Conservation (phyloP, 2,797 vertebrate species). For the Rhabdomys pumilio region DNA sequence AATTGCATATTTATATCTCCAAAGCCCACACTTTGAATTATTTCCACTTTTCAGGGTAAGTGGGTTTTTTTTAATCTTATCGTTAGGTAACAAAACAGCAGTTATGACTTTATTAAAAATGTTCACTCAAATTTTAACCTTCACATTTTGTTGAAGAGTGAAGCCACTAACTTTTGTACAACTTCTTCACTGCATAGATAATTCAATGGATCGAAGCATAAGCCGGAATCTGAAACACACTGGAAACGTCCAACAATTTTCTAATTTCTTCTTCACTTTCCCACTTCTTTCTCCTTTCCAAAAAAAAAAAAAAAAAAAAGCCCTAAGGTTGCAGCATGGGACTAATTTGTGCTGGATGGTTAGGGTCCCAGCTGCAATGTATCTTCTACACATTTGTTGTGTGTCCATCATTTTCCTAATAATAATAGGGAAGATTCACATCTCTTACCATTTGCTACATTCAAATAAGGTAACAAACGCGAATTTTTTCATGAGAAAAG, state of each 20-base stretch:
- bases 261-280: background rate
- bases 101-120: slow-evolving; percentile 54
- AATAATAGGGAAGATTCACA: background rate
- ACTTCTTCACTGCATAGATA: background rate
- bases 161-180: background rate
- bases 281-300: background rate
- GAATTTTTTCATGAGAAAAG: slow-evolving; percentile 55
- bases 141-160: slow-evolving; percentile 31
- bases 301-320: background rate
- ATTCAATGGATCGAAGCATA: background rate
- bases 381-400: background rate
- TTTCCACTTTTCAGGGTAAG: slow-evolving; percentile 18
- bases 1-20: background rate
- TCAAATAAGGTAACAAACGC: background rate
- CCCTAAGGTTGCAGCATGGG: background rate
- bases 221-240: background rate
- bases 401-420: background rate
- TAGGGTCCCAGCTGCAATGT: background rate
- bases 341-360: background rate
- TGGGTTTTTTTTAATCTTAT: background rate
- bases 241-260: background rate
- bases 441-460: slow-evolving; percentile 33
- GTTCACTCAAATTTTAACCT: slow-evolving; percentile 17
- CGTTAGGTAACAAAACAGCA: slow-evolving; percentile 59
- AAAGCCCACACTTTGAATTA: slow-evolving; percentile 38